Conservation (phyloP, 37 sponge, comb jelly and placozoan species). For the Aplysina aerophoba region DNA sequence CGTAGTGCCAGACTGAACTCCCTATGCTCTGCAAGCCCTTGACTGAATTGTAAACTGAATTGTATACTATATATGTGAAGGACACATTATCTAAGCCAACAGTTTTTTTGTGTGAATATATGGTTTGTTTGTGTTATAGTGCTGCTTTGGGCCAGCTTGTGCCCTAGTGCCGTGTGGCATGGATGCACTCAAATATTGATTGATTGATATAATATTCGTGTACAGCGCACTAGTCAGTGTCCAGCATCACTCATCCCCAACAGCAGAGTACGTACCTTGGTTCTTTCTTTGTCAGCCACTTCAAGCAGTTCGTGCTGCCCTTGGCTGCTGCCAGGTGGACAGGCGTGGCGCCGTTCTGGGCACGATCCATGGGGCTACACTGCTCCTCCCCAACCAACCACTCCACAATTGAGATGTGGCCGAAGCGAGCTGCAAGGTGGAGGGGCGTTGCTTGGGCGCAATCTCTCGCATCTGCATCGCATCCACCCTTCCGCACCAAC, state of each 20-base stretch:
- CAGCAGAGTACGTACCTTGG: slow-evolving; percentile 27
- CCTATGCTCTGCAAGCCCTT: too few species aligned
- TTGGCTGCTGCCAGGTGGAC: slow-evolving; percentile 81
- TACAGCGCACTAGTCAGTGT: neutral
- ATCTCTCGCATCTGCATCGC: slow-evolving; percentile 33
- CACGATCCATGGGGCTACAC: slow-evolving; percentile 49
- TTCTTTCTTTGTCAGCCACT: slow-evolving; percentile 52
- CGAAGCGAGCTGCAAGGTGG: slow-evolving; percentile 66
- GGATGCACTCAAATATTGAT: too few species aligned
- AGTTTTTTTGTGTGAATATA: too few species aligned
- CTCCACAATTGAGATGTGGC: slow-evolving; percentile 47
- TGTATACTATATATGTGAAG: too few species aligned
- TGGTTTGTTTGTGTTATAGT: too few species aligned
- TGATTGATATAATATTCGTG: neutral
- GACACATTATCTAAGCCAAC: too few species aligned
- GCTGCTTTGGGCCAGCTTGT: too few species aligned
- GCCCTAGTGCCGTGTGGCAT: too few species aligned
- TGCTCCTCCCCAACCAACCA: slow-evolving; percentile 60
- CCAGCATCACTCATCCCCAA: neutral
- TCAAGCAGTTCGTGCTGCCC: slow-evolving; percentile 64
- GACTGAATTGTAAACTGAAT: too few species aligned
- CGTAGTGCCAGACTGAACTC: too few species aligned
- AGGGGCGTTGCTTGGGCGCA: slow-evolving; percentile 59
- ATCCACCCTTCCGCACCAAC: slow-evolving; percentile 61
- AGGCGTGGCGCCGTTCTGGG: slow-evolving; percentile 76